Percentiles rank a stretch among this genome's conserved stretches.
Evolutionary conservation across 92 coral and sea anemone genomes (phyloP).

Genomic region (Galaxea fascicularis): DNA sequence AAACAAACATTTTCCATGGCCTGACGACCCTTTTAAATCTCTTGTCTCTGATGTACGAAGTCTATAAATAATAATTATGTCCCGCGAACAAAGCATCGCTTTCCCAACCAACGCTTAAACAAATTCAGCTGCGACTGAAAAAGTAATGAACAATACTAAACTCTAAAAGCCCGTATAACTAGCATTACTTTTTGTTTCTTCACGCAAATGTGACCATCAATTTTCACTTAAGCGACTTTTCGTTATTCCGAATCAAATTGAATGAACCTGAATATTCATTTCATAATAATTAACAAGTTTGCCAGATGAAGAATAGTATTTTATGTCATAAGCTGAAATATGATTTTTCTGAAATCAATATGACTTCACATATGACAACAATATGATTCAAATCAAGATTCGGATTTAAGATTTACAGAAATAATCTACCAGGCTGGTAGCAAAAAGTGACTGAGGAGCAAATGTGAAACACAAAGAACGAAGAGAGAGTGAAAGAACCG

Average conservation of each 20-base stretch:
- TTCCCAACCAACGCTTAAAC: neutral
- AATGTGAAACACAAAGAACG: neutral
- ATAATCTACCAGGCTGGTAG: too few relatives aligned
- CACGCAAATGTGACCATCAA: neutral
- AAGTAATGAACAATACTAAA: neutral
- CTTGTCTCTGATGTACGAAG: neutral
- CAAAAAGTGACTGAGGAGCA: too few relatives aligned
- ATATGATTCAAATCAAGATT: neutral
- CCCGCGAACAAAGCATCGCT: neutral
- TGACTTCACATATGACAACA: too few relatives aligned
- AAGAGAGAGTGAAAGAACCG: neutral
- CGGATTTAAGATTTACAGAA: neutral
- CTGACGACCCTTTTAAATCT: neutral
- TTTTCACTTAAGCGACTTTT: neutral
- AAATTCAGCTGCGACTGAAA: neutral
- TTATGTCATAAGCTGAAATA: neutral
- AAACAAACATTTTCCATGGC: neutral
- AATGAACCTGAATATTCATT: conserved; percentile 6
- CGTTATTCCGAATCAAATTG: neutral
- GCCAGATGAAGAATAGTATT: neutral
- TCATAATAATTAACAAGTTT: neutral
- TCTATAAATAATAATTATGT: neutral
- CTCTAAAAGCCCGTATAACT: neutral
- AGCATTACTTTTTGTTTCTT: neutral
- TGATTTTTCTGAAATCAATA: neutral